A percentile compares a stretch with the other conserved stretches of the same genome.
Conservation (phyloP, 2,113 vertebrate genomes). For the Anhinga anhinga region DNA sequence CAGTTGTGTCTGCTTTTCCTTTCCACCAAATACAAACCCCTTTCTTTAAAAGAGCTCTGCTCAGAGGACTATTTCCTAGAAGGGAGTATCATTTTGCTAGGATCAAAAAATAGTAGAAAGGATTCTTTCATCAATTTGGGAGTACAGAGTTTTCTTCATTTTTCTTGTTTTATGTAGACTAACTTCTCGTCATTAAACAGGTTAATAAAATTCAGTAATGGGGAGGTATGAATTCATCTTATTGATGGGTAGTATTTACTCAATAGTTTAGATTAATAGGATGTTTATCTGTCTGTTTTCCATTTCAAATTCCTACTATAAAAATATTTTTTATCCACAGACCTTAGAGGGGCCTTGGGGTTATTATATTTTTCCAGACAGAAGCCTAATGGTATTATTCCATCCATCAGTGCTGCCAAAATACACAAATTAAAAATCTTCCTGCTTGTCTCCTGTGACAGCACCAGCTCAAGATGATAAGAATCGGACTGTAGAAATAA, state of each 20-base stretch:
- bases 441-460: not conserved
- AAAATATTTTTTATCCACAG: not conserved
- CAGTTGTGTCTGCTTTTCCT: not conserved
- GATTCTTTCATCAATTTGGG: not conserved
- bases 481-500: not conserved
- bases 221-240: not conserved
- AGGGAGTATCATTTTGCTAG: accelerated
- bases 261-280: not conserved
- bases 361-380: not conserved
- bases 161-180: not conserved
- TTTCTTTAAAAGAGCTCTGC: not conserved
- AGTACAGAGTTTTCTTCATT: not conserved
- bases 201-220: not conserved
- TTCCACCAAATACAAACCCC: not conserved
- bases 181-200: not conserved
- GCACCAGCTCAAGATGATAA: not conserved
- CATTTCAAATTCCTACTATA: not conserved
- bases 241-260: not conserved
- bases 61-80: not conserved
- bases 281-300: not conserved
- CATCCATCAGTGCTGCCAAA: not conserved
- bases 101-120: not conserved
- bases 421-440: not conserved
- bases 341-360: not conserved
- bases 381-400: not conserved